These are phyloP conservation scores for Phalacrocorax aristotelis DNA, from an alignment of 2,113 vertebrate genomes.

Conservation along the genomic window DNA sequence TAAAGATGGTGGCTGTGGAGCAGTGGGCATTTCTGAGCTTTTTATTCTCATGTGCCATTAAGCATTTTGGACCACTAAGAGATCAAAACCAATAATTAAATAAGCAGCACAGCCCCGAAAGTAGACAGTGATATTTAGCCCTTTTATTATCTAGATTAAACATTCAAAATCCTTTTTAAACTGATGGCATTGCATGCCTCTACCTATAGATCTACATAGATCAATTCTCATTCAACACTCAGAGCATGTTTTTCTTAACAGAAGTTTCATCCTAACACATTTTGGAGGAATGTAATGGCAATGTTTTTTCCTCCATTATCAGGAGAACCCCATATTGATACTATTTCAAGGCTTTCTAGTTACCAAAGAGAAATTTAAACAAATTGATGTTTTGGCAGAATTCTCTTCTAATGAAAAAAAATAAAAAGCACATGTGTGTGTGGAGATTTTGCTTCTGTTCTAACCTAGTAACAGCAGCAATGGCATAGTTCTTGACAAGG, in stretches of 20 bases:
- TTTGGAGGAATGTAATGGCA: not conserved
- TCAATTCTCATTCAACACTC: not conserved
- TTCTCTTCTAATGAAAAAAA: not conserved
- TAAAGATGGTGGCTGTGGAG: not conserved
- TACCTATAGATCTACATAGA: not conserved
- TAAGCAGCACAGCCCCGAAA: not conserved
- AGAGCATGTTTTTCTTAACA: not conserved
- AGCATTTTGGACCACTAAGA: not conserved
- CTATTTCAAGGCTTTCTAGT: not conserved
- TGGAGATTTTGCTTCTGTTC: not conserved
- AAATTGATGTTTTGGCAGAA: not conserved
- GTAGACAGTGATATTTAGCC: not conserved
- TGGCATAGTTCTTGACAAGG: not conserved
- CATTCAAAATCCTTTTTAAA: not conserved
- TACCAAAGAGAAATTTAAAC: not conserved
- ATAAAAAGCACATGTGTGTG: too few relatives aligned
- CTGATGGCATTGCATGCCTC: not conserved
- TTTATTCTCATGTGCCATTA: not conserved
- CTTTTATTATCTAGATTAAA: not conserved
- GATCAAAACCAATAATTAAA: not conserved
- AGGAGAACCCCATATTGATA: not conserved
- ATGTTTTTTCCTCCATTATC: not conserved
- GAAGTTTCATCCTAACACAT: not conserved
- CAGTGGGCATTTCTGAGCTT: not conserved
- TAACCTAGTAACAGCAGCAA: accelerated